Evolutionary conservation across 2,113 vertebrate genomes (phyloP).

Genomic region (Peromyscus californicus): DNA sequence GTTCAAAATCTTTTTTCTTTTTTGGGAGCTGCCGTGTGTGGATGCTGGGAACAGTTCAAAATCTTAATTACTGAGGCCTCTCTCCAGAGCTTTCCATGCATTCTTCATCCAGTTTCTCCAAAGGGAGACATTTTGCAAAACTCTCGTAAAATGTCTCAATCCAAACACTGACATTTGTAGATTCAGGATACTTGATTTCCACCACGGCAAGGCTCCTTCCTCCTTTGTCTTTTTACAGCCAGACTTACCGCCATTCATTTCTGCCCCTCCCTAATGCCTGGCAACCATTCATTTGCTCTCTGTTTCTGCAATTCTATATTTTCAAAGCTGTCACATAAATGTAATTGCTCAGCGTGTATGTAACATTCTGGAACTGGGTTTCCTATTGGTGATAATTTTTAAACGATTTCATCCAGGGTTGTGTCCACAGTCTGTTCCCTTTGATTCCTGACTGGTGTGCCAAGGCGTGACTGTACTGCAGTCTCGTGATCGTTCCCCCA

Average conservation of each 20-base stretch:
- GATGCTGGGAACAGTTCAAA: neutral
- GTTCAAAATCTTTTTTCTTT: neutral
- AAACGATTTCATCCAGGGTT: too few species aligned
- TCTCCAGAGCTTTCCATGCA: neutral
- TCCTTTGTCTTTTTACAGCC: neutral
- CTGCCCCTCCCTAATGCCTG: neutral
- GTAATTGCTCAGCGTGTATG: neutral
- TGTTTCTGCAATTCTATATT: neutral
- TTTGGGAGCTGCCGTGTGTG: too few species aligned
- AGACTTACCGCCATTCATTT: neutral
- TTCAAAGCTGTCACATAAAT: neutral
- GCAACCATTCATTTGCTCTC: neutral
- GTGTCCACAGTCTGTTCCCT: neutral
- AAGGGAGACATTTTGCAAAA: neutral
- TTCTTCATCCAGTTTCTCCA: neutral
- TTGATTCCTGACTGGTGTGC: neutral
- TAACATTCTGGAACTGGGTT: neutral
- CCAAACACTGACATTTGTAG: neutral
- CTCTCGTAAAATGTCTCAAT: neutral
- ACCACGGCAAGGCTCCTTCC: neutral
- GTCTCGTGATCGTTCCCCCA: neutral
- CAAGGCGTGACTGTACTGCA: too few species aligned
- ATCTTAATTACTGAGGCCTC: neutral
- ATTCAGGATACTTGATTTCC: neutral
- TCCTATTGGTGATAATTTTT: neutral